A percentile compares a stretch with the other conserved stretches of the same genome.
These are phyloP conservation scores for Alethe diademata DNA, from an alignment of 2,113 vertebrate species.

Conservation along the genomic window DNA sequence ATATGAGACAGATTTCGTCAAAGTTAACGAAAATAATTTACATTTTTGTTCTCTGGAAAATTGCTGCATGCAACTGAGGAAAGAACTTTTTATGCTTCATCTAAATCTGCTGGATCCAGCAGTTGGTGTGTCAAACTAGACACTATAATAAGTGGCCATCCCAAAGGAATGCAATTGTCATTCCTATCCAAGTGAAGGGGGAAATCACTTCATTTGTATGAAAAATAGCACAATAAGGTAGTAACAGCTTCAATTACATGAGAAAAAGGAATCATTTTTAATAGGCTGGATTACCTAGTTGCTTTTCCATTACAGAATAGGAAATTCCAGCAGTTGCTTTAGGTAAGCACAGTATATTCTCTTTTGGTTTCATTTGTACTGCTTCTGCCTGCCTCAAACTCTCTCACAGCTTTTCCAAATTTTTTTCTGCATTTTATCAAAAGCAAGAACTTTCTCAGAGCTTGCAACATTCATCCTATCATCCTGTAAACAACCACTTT, in stretches of 20 bases:
- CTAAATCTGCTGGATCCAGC: constrained; percentile 5
- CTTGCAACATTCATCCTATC: background rate
- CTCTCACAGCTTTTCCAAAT: background rate
- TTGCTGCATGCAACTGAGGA: background rate
- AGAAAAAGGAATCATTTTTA: background rate
- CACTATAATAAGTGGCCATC: background rate
- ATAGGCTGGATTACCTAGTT: background rate
- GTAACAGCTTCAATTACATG: constrained; percentile 4
- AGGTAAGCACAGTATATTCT: background rate
- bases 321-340: background rate
- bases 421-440: background rate
- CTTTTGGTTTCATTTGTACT: background rate
- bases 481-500: background rate
- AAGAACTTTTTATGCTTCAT: background rate
- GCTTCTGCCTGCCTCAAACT: background rate
- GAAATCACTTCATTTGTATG: constrained; percentile 42
- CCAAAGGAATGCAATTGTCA: background rate
- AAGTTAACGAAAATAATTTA: constrained; percentile 34
- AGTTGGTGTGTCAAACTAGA: background rate
- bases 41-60: background rate
- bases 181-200: background rate
- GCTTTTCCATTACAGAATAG: background rate
- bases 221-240: constrained; percentile 41
- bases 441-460: background rate
- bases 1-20: background rate